phyloP scores from a whole-genome alignment of 2,888 invertebrate genomes.

The Stenchaetothrips biformis region DNA sequence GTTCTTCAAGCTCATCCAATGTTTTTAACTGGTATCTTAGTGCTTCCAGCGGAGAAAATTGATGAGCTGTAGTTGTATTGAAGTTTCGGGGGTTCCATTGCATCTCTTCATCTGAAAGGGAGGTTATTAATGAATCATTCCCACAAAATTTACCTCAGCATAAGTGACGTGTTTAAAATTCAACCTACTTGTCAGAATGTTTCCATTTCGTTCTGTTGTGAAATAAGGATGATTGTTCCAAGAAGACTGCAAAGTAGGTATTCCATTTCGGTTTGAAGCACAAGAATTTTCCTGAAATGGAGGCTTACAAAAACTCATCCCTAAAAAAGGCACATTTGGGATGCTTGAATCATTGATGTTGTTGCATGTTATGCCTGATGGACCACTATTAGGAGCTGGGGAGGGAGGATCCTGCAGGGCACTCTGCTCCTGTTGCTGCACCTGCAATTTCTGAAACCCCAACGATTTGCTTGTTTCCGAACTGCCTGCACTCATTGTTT shows the following conservation, averaged over 20 bases:
- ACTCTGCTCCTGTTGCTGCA: neutral
- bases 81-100: neutral
- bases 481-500: conserved; percentile 1
- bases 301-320: neutral
- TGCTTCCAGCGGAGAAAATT: conserved; percentile 65
- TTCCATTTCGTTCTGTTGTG: neutral
- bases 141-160: neutral
- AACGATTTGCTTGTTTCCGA: neutral
- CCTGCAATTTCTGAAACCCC: neutral
- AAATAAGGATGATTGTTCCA: too few species aligned
- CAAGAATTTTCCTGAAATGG: neutral
- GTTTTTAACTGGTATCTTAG: conserved; percentile 74
- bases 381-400: neutral
- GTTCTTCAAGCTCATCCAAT: conserved; percentile 75
- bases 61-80: conserved; percentile 40
- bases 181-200: neutral
- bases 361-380: neutral
- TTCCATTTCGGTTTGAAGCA: too few species aligned
- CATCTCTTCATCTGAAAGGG: neutral
- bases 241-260: too few species aligned
- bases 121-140: neutral
- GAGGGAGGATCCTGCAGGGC: neutral
- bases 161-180: neutral
- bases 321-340: neutral
- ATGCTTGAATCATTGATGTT: neutral